Base-by-base conservation (phyloP, 1,140 invertebrate species). In the Pararge aegeria region DNA sequence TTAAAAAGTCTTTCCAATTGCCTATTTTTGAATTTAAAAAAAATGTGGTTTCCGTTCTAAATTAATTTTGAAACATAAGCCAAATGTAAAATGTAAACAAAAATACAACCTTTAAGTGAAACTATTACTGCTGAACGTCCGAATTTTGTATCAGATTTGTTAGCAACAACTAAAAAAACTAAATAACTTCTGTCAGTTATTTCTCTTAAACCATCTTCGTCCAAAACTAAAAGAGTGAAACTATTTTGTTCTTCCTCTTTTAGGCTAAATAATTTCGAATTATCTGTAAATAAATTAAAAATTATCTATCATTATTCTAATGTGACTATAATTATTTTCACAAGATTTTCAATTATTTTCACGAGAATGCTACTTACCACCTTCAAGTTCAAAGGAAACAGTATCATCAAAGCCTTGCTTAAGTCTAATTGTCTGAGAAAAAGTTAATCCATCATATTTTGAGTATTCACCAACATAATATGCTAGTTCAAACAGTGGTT, bases 391-490 rank as follows among this genome's bases (percentile, higher is more conserved):
- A 55, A 73, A 78, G 15, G 29, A 18, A 9, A 78, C 66, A 34
- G 55, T 60, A 38, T 67, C 61, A 50, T 73, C 59, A 30, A 51
- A 70, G 15, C 64, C 70, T 52, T 65, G 46, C n/a, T 51, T 40
- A 6, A 78, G 38, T 12, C 46, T 49, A 30, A 78, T 70, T 1
- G 19, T 37, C 2, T 42, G 18, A 7, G 51, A 16, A 40, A 75
- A 68, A 4, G 6, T 37, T 19, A 75, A 58, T n/a, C 51, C 60
- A 12, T 48, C 30, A 42, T 53, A 13, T 46, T 48, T 19, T 18
- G 59, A 61, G 50, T 71, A 78, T 46, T 62, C 10, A 49, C 70
- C 75, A 4, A 52, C 18, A 37, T 78, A 78, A 49, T 68, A 78
- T 7, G 69, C 24, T 34, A 55, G 15, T 29, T 55, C 64, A 34